Percentiles rank a stretch among this genome's conserved stretches.
Evolutionary conservation across 2,113 vertebrate species (phyloP).

Genomic region (Podocnemis expansa): DNA sequence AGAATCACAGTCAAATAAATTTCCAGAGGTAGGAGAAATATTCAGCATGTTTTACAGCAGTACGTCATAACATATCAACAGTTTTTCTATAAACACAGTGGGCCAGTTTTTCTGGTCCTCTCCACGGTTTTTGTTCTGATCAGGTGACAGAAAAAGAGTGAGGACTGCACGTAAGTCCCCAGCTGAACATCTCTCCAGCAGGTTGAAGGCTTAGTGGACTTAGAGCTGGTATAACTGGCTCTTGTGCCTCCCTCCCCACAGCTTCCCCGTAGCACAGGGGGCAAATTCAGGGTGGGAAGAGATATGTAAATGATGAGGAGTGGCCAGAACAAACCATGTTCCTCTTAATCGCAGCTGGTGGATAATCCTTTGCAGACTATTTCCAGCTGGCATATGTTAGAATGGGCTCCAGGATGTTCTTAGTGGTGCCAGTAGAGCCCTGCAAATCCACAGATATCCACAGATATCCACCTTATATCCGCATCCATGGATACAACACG

Average conservation of each 20-base stretch:
- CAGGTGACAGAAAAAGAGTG: background rate
- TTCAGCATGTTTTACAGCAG: background rate
- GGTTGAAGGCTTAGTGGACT: background rate
- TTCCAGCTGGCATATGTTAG: background rate
- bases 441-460: too few species aligned
- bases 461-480: too few species aligned
- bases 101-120: background rate
- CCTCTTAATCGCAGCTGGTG: background rate
- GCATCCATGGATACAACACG: too few species aligned
- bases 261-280: background rate
- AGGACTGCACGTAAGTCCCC: background rate
- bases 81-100: background rate
- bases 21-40: background rate
- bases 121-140: background rate
- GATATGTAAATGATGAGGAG: background rate
- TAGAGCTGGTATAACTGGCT: background rate
- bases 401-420: background rate
- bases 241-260: background rate
- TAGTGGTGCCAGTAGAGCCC: background rate
- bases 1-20: background rate
- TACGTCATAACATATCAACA: background rate
- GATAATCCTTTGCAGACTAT: background rate
- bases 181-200: background rate
- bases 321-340: background rate
- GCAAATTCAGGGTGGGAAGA: background rate